Evolutionary conservation across 2,888 invertebrate genomes (phyloP).

Genomic region (Hydrotaea diabolus): DNA sequence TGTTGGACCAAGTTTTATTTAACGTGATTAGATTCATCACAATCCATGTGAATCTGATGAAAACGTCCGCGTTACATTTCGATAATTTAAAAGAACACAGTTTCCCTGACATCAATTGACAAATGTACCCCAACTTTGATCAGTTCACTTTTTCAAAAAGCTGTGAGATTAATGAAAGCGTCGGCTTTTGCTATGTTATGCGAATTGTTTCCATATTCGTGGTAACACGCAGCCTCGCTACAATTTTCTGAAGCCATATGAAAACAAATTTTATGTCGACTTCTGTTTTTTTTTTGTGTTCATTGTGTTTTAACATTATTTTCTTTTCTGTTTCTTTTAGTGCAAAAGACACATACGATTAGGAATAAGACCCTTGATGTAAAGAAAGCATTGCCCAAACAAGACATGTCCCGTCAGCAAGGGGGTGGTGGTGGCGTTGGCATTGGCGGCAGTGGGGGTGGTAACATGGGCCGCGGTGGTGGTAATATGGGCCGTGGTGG

Average conservation of each 20-base stretch:
- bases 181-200: constrained; percentile 80
- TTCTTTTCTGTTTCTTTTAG: constrained; percentile 77
- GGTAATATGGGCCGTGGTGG: constrained; percentile 73
- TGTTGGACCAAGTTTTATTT: no score
- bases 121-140: constrained; percentile 30
- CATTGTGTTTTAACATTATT: no score
- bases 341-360: constrained; percentile 90
- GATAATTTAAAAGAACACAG: no score
- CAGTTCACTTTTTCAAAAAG: constrained; percentile 60
- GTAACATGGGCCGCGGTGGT: constrained; percentile 80
- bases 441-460: constrained; percentile 79
- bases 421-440: constrained; percentile 83
- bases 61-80: no score
- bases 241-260: constrained; percentile 65
- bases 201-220: constrained; percentile 74
- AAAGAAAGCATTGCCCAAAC: constrained; percentile 94
- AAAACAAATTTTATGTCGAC: no score
- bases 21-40: no score
- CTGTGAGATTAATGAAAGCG: constrained; percentile 79
- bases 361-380: constrained; percentile 93
- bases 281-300: no score
- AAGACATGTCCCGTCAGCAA: constrained; percentile 87
- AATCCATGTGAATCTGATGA: no score
- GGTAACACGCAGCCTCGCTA: constrained; percentile 81
- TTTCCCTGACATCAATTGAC: constrained; percentile 48